Evolutionary conservation across 30 jellyfish, hydroid and myxozoan genomes (phyloP), one percentile per base, ranked within the genome.

Genomic region (Rhopilema esculentum): DNA sequence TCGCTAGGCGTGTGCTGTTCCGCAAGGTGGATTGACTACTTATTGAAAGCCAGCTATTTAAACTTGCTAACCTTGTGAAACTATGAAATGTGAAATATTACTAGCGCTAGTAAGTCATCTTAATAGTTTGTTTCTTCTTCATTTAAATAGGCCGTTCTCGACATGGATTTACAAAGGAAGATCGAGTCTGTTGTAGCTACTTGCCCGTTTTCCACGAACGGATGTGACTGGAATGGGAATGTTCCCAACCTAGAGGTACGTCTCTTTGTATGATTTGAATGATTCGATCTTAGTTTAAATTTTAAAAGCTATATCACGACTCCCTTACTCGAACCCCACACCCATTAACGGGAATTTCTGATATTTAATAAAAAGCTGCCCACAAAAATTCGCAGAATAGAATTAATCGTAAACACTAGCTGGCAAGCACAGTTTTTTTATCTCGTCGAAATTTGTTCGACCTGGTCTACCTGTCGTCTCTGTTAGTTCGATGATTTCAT

Each of bases 221-320:
- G 93, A 0, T 84, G 93, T 66, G 66, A 84, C 57, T 84, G 93
- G 93, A 72, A 40, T 27, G 93, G 93, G 8, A 32, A 62, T 27
- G 84, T 84, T 32, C 48, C 75, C 21, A 86, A 72, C 23, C 27
- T 84, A 1, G 87, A 84, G 80, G 93, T 84, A 16, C 18, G 77
- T 83, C n/a, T 53, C 16, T 25, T 40, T 40, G 9, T 40, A 40
- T 40, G 57, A 40, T 40, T 40, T 40, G 28, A 66, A 66, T 66
- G 0, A 66, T 66, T 19, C 17, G 27, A 25, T 16, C 32, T 20
- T 0, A 17, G 24, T 17, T 25, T 19, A 30, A 20, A 66, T 20
- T n/a, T 25, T 17, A 66, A 20, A 16, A 66, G 77, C n/a, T n/a
- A n/a, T n/a, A n/a, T n/a, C n/a, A n/a, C n/a, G n/a, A n/a, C n/a